Evolutionary conservation across 1,140 invertebrate species (phyloP), one percentile per base, ranked within the genome.

Genomic region (Hycleus phaleratus): DNA sequence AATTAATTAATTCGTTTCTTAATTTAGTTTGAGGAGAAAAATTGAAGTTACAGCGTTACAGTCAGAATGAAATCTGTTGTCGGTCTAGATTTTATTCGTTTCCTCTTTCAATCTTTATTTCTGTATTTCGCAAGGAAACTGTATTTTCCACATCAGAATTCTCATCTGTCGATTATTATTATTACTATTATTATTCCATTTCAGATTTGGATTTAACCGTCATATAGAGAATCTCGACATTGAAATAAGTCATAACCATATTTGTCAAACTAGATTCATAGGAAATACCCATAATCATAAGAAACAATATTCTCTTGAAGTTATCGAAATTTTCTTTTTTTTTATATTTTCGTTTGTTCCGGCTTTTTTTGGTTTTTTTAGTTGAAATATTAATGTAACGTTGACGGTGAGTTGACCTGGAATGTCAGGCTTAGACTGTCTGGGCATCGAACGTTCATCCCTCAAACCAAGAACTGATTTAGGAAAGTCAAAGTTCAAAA

Each of bases 401-500:
- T 4, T 12, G 39, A n/a, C 11, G 48, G 48, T 57, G 40, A 32
- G 40, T 40, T 18, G 40, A 57, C 55, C 55, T 57, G 7, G 48
- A 53, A 46, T 57, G 56, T 47, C 26, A 25, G 7, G 32, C 7
- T 7, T 5, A 4, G 7, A 32, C 32, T 32, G 32, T 32, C 32
- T 32, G 7, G 38, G 48, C 55, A 60, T 60, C 51, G 53, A 60
- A 60, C 52, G 48, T 32, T 32, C 43, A 48, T 38, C 40, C 44
- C 32, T 48, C 49, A 53, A 26, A 52, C 49, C 32, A 43, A 50
- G 46, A 59, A 60, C 58, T 60, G 60, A 65, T 65, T 65, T 62
- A 58, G 57, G 59, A 65, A 65, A 65, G 60, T 59, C 60, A 62
- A 62, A 62, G 60, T 62, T 65, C 58, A 50, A 55, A 59, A 65